Base-by-base conservation (phyloP, 64 coral and sea anemone genomes). In the Montipora sp. region DNA sequence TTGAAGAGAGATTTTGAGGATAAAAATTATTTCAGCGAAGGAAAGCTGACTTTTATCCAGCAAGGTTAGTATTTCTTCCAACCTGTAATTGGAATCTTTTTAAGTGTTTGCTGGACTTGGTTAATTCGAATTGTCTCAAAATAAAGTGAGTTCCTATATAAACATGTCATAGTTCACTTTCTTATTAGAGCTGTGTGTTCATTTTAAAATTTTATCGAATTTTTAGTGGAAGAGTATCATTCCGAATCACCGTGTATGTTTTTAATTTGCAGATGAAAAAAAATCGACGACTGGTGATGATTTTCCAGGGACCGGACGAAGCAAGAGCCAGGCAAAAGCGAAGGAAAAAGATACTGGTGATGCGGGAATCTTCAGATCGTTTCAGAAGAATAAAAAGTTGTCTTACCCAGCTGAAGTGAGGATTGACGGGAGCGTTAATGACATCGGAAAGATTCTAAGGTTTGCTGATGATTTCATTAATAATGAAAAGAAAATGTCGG, bases 401-500 rank as follows among this genome's bases (percentile, higher is more conserved):
- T 87, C 91, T 15, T 93, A 93, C 59, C 84, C 91, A 79, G 91
- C 84, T 10, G 91, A 93, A 27, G 83, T 88, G 27, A 50, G 58
- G 47, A 86, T 71, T 80, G 91, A 86, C 57, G 80, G 57, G 16
- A 20, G 70, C 18, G 73, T 93, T 57, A 86, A 88, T 73, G 77
- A 79, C 77, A 88, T 86, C 8, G 91, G 72, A 77, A 93, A 88
- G 86, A 69, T 49, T 81, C 78, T 93, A 13, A 79, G 83, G 74
- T 80, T 75, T 77, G 75, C 75, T 80, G 86, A 81, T 88, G 91
- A 80, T 93, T 93, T 93, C 91, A 93, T 93, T 87, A 93, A 93
- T 93, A 93, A 93, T 93, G 86, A 79, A 93, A 93, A 88, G 91
- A 88, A 93, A 87, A 79, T 73, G 91, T 93, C 91, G 83, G 75